These are phyloP conservation scores for Eupeodes luniger DNA, from an alignment of 2,888 invertebrate genomes.

Conservation along the genomic window DNA sequence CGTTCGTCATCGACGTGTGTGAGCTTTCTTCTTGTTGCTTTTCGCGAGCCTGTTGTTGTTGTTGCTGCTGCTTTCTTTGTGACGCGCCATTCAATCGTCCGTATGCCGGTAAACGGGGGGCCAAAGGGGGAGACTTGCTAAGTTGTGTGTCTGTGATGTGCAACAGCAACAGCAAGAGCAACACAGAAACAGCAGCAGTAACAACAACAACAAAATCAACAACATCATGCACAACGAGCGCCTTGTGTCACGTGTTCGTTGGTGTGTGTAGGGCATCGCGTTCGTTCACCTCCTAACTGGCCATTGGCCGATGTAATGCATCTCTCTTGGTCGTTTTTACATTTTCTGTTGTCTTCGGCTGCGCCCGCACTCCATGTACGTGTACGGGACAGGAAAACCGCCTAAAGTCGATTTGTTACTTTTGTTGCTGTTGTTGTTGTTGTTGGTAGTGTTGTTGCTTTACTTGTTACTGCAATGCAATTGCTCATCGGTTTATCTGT, in stretches of 20 bases:
- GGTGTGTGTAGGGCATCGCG: constrained; percentile 79
- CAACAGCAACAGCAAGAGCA: constrained; percentile 38
- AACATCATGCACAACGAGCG: constrained; percentile 61
- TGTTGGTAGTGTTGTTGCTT: constrained; percentile 36
- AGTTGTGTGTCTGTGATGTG: constrained; percentile 20
- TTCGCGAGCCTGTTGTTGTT: constrained; percentile 42
- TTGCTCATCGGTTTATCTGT: constrained; percentile 74
- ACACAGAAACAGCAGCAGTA: constrained; percentile 28
- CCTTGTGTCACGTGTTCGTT: constrained; percentile 72
- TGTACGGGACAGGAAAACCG: constrained; percentile 31
- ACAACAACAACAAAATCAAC: constrained; percentile 38
- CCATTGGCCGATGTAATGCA: constrained; percentile 79
- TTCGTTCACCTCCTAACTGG: constrained; percentile 79
- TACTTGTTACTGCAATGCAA: constrained; percentile 66
- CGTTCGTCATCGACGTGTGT: constrained; percentile 54
- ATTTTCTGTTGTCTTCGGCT: constrained; percentile 72
- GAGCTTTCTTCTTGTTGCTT: constrained; percentile 72
- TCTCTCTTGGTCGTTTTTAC: constrained; percentile 76
- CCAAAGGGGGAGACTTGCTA: neutral
- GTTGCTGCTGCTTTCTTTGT: constrained; percentile 69
- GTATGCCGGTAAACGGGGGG: neutral
- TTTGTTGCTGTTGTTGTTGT: constrained; percentile 47
- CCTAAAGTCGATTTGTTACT: constrained; percentile 43
- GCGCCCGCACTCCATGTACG: constrained; percentile 30
- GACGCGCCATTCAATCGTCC: constrained; percentile 56